phyloP scores from a whole-genome alignment of 2,888 invertebrate species.

The Metalampra italica region DNA sequence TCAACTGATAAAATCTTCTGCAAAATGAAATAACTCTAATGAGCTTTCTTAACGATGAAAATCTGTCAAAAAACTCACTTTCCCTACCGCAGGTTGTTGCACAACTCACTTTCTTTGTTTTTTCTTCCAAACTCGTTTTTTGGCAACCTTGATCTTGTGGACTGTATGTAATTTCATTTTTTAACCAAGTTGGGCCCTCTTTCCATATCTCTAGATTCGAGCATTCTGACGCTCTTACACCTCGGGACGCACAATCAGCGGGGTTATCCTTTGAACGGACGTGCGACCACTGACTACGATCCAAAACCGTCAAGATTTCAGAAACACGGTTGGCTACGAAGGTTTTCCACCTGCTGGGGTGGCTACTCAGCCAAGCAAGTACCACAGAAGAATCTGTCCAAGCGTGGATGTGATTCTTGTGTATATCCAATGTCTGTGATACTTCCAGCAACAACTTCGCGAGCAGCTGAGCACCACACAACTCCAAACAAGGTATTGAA shows the following conservation, averaged over 20 bases:
- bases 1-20: conserved; percentile 4
- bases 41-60: background rate
- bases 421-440: conserved; percentile 1
- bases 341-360: conserved; percentile 13
- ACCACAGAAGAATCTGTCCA: conserved; percentile 16
- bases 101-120: conserved; percentile 4
- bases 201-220: conserved; percentile 10
- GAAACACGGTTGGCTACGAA: conserved; percentile 12
- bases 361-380: conserved; percentile 11
- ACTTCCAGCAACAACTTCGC: conserved; percentile 7
- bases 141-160: background rate
- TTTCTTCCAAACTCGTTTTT: background rate
- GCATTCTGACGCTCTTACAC: conserved; percentile 2
- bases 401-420: conserved; percentile 4
- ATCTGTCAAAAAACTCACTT: background rate
- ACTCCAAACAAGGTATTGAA: conserved; percentile 12
- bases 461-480: conserved; percentile 10
- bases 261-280: conserved; percentile 14
- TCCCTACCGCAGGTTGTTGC: background rate
- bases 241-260: conserved; percentile 18
- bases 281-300: conserved; percentile 9
- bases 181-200: conserved; percentile 12
- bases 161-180: conserved; percentile 9
- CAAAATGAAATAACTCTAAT: background rate
- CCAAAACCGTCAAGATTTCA: conserved; percentile 11